These are phyloP conservation scores for Cyclargus thomasi DNA, from an alignment of 1,140 invertebrate species.

Conservation along the genomic window DNA sequence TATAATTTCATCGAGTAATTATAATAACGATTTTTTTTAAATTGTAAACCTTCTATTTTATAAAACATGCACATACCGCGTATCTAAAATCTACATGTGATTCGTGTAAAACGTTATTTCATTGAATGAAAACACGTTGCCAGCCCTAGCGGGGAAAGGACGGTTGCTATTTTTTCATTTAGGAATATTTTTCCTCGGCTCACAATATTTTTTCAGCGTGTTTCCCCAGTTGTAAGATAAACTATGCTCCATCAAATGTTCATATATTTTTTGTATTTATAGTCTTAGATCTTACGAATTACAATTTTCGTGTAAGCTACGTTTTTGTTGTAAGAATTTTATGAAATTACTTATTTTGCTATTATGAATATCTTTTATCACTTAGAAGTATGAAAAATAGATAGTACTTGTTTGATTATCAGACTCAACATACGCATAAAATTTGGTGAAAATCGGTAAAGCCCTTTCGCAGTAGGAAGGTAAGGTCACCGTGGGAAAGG, in stretches of 20 bases:
- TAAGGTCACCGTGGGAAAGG: too few species aligned
- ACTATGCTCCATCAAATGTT: slow-evolving; percentile 72
- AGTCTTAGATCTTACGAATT: slow-evolving; percentile 10
- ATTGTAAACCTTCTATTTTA: too few species aligned
- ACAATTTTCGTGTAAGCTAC: not conserved
- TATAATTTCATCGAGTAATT: too few species aligned
- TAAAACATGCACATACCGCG: too few species aligned
- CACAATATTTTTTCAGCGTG: slow-evolving; percentile 71
- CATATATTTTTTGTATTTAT: slow-evolving; percentile 51
- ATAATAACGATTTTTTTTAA: too few species aligned
- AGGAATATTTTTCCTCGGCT: slow-evolving; percentile 71
- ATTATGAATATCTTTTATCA: too few species aligned
- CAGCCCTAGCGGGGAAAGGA: slow-evolving; percentile 49
- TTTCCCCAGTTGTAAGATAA: slow-evolving; percentile 74
- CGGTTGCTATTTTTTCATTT: slow-evolving; percentile 73
- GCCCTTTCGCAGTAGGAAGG: too few species aligned
- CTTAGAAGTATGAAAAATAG: too few species aligned
- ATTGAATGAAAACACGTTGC: slow-evolving; percentile 19
- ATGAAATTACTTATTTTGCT: not conserved
- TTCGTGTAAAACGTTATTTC: not conserved
- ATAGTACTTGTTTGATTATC: too few species aligned
- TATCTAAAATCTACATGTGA: too few species aligned
- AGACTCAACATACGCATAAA: too few species aligned
- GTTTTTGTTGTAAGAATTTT: not conserved
- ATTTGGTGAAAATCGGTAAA: too few species aligned